A percentile compares a stretch with the other conserved stretches of the same genome.
Conservation (phyloP, 2,888 invertebrate species). For the Chloromyia formosa region DNA sequence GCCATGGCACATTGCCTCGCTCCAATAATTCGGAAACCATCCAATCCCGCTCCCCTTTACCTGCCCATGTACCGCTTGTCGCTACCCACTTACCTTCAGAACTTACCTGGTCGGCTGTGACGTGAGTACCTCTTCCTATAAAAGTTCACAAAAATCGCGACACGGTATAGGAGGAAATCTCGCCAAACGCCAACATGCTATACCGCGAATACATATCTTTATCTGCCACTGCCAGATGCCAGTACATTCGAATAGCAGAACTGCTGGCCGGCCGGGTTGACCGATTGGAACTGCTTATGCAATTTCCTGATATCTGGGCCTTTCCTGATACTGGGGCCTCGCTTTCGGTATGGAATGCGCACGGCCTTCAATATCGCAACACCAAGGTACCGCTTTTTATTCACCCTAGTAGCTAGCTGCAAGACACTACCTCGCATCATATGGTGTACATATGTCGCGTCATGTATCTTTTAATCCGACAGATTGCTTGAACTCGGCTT, state of each 20-base stretch:
- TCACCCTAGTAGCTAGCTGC: background rate
- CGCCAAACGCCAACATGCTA: conserved; percentile 29
- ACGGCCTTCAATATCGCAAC: conserved; percentile 2
- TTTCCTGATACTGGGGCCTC: background rate
- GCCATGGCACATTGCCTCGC: conserved; percentile 18
- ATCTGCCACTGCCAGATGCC: background rate
- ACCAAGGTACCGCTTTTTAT: background rate
- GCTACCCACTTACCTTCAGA: conserved; percentile 15
- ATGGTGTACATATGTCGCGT: too few species aligned
- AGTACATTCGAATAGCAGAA: background rate
- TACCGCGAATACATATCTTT: conserved; percentile 21
- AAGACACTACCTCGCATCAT: background rate
- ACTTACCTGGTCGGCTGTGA: background rate
- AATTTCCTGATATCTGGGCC: background rate
- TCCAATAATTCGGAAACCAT: conserved; percentile 35
- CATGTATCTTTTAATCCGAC: background rate
- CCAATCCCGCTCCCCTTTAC: conserved; percentile 14
- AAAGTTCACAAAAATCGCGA: background rate
- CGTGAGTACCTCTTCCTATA: background rate
- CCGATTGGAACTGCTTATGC: conserved; percentile 20
- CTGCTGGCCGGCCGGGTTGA: background rate
- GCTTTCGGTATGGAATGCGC: background rate
- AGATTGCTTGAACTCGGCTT: background rate
- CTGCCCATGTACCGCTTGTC: background rate
- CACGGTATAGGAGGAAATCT: background rate